phyloP scores from a whole-genome alignment of 2,113 vertebrate species.

The Turdus rufiventris region DNA sequence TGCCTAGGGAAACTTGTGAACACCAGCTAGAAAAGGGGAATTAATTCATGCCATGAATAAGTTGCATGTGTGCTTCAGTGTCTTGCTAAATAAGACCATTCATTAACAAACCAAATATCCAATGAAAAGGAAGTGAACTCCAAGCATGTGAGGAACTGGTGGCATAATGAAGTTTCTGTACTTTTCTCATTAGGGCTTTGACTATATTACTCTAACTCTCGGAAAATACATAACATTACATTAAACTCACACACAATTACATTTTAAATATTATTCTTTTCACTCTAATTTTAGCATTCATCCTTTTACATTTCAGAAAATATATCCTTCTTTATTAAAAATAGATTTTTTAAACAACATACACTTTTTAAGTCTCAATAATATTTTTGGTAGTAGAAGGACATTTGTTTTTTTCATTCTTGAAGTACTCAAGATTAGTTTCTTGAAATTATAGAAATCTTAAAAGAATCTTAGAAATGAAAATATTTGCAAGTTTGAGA shows the following conservation, averaged over 20 bases:
- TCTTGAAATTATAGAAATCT: not conserved
- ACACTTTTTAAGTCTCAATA: not conserved
- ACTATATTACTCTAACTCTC: not conserved
- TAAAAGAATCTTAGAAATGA: not conserved
- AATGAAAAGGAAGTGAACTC: not conserved
- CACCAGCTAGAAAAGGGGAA: not conserved
- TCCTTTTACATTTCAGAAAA: not conserved
- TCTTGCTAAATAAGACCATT: not conserved
- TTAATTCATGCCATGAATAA: not conserved
- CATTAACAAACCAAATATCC: not conserved
- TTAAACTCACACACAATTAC: accelerated
- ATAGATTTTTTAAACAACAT: not conserved
- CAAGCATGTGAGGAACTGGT: not conserved
- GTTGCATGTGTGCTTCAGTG: not conserved
- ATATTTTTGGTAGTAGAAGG: not conserved
- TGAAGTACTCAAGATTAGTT: not conserved
- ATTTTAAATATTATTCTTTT: not conserved
- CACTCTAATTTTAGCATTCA: not conserved
- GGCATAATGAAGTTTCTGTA: not conserved
- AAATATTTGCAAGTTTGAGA: not conserved
- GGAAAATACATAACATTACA: not conserved
- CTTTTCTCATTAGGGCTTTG: not conserved
- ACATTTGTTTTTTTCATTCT: not conserved
- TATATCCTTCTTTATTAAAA: not conserved
- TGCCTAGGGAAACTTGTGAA: not conserved